Evolutionary conservation across 1,140 invertebrate species (phyloP), one percentile per base, ranked within the genome.

Genomic region (Cataglyphis hispanica): DNA sequence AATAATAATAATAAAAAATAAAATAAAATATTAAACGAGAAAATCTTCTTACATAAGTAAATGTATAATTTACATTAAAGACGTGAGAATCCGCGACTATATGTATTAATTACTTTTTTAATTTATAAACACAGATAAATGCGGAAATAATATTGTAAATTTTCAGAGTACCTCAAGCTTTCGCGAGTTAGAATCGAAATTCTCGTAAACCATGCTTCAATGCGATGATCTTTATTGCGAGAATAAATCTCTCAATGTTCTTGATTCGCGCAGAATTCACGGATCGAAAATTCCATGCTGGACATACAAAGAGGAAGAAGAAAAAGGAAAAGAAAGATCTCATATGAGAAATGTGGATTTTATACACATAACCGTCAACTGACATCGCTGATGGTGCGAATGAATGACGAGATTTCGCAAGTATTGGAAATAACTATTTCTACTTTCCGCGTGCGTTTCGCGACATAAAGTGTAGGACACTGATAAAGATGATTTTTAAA

Each of bases 251-350:
- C 66, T 64, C 27, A 43, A 31, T 37, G 70, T 19, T 61, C 63
- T 90, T 83, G 88, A 89, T 86, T 90, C 50, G 74, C 34, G 75
- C 60, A 90, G 89, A 89, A 89, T 86, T 89, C 78, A 67, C 85
- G 74, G 84, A 75, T 88, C 64, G 40, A 61, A 63, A 89, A 87
- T 89, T 70, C 74, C 87, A 89, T 78, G 88, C 46, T 75, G 61
- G 27, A 40, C 58, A n/a, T 46, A n/a, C 22, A n/a, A 3, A 53
- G 16, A 53, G 60, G 27, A 10, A 53, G 46, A 69, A 46, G 16
- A 77, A 16, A 31, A 31, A 31, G 13, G 61, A 11, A n/a, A 31
- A 43, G 27, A 50, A 22, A 11, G 37, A 43, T 66, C 25, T 58
- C n/a, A 22, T 2, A 22, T 31, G 43, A 67, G 46, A n/a, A 34